Base-by-base conservation (phyloP, 1,140 invertebrate genomes). In the Pararge aegeria region DNA sequence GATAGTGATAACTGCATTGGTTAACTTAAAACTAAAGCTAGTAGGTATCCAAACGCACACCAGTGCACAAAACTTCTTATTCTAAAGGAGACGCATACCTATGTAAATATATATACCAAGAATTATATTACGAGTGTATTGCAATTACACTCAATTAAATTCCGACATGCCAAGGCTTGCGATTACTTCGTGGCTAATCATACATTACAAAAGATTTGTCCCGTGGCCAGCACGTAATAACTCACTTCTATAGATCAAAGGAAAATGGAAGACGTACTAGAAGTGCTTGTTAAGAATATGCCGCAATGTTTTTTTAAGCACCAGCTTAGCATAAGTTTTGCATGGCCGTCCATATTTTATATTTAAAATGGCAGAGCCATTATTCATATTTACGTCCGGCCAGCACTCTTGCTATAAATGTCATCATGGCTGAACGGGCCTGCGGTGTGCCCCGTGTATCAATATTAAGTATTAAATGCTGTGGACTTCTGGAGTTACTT, bases 361-460 rank as follows among this genome's bases (percentile, higher is more conserved):
- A 37, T 52, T 52, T 52, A 38, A 52, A 38, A 52, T 13, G 50
- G 30, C 50, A 12, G 15, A 6, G 18, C n/a, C 29, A 53, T 38
- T 38, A 53, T 53, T 40, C 51, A 53, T 53, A 53, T 53, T 53
- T 53, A 53, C 38, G 38, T 53, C 6, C 19, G 34, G 21, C 16
- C 51, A 38, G 51, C 19, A 21, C 51, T 34, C 6, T n/a, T 42
- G 51, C 51, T 38, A 38, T 53, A 53, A 53, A 53, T 24, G 51
- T 53, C 51, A 38, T 53, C 34, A 16, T 6, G 27, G 50, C 50
- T 52, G 37, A 52, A 52, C 51, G 51, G 18, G 51, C 27, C 51
- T 34, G 18, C 12, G 16, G 51, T 30, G 51, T n/a, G 34, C 12
- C 34, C 21, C 51, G n/a, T 21, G 19, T 53, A 53, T 53, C 18